Evolutionary conservation across 2,888 invertebrate genomes (phyloP).

Genomic region (Tholera decimalis): DNA sequence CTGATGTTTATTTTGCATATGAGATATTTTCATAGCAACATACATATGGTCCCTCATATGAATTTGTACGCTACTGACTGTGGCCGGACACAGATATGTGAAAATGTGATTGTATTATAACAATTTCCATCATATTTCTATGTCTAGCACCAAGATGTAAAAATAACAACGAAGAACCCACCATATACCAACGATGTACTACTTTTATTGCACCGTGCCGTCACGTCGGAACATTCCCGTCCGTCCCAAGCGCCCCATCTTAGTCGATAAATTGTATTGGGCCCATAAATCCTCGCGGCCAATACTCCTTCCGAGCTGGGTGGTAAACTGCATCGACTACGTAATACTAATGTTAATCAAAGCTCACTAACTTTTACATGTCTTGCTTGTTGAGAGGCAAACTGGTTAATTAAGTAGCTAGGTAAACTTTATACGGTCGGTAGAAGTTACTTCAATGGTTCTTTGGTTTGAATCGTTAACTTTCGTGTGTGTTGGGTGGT

Average conservation of each 20-base stretch:
- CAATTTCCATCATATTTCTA: slow-evolving; percentile 7
- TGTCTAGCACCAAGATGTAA: slow-evolving; percentile 7
- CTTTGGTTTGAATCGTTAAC: slow-evolving; percentile 6
- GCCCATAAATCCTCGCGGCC: slow-evolving; percentile 58
- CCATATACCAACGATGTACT: slow-evolving; percentile 44
- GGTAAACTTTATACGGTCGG: slow-evolving; percentile 22
- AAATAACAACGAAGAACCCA: slow-evolving; percentile 14
- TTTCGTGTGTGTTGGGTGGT: slow-evolving; percentile 3
- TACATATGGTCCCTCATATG: no score
- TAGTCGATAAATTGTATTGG: slow-evolving; percentile 70
- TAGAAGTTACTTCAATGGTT: slow-evolving; percentile 13
- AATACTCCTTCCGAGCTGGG: slow-evolving; percentile 51
- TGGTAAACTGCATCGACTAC: slow-evolving; percentile 37
- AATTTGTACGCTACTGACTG: no score
- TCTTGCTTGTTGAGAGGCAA: slow-evolving; percentile 33
- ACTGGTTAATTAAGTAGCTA: slow-evolving; percentile 46
- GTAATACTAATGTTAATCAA: slow-evolving; percentile 52
- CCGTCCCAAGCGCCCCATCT: slow-evolving; percentile 65
- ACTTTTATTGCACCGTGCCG: slow-evolving; percentile 58
- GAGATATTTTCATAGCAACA: no score
- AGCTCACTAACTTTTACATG: slow-evolving; percentile 54
- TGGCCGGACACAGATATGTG: no score
- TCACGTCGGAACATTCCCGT: slow-evolving; percentile 74
- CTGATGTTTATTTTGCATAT: no score
- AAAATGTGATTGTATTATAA: neutral